Conservation (phyloP, 2,888 invertebrate species). For the Tubulanus polymorphus region DNA sequence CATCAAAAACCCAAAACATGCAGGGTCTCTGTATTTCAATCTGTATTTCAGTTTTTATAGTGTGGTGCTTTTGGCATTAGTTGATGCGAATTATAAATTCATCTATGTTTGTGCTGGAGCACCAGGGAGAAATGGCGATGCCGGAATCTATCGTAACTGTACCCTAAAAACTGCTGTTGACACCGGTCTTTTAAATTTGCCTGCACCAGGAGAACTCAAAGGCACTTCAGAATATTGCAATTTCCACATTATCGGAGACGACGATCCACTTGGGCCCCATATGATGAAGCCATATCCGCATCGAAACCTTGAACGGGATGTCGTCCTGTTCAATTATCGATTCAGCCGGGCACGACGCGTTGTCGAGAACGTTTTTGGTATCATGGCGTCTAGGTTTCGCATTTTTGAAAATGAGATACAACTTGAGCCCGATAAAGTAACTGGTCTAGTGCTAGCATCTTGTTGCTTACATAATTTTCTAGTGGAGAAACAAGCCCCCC, state of each 20-base stretch:
- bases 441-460: constrained; percentile 9
- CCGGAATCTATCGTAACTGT: background rate
- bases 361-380: constrained; percentile 13
- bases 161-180: constrained; percentile 3
- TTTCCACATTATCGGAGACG: constrained; percentile 9
- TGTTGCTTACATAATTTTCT: constrained; percentile 14
- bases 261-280: constrained; percentile 9
- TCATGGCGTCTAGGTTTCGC: constrained; percentile 10
- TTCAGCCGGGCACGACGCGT: constrained; percentile 8
- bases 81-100: constrained; percentile 14
- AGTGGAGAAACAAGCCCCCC: too few relatives aligned
- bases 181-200: background rate
- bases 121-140: constrained; percentile 5
- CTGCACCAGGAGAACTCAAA: constrained; percentile 7
- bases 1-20: constrained; percentile 5
- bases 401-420: constrained; percentile 8
- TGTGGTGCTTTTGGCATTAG: constrained; percentile 13
- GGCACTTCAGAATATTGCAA: background rate
- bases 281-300: constrained; percentile 6
- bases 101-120: constrained; percentile 10
- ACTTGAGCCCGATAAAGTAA: constrained; percentile 10
- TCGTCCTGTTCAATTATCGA: constrained; percentile 11
- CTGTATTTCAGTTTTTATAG: constrained; percentile 11
- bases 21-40: constrained; percentile 11
- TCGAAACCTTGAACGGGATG: background rate